These are phyloP conservation scores for Pelecanus crispus DNA, from an alignment of 2,113 vertebrate species.

Conservation along the genomic window DNA sequence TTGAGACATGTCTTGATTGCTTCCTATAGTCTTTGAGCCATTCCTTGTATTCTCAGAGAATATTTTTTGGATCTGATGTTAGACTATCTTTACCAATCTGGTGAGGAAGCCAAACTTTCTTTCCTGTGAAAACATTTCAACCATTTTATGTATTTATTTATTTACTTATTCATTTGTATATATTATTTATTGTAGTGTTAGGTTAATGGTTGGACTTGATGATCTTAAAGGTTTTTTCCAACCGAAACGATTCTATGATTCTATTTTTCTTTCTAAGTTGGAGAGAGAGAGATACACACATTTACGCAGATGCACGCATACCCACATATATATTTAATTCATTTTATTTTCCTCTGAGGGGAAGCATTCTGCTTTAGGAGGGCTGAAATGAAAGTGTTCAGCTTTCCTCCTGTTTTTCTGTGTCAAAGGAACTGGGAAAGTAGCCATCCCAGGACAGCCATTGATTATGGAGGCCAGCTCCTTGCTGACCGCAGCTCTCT, in stretches of 20 bases:
- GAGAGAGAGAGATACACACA: neutral
- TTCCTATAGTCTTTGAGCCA: neutral
- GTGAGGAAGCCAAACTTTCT: neutral
- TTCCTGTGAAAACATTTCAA: neutral
- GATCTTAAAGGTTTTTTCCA: too few relatives aligned
- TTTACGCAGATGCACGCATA: neutral
- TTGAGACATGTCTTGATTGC: neutral
- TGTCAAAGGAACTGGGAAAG: neutral
- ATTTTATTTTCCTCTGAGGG: neutral
- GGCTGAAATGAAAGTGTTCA: neutral
- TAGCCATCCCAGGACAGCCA: neutral
- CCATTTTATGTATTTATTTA: rapidly evolving
- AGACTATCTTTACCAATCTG: neutral
- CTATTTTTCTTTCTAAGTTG: neutral
- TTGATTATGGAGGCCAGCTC: neutral
- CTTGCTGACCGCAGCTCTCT: neutral
- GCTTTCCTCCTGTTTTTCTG: neutral
- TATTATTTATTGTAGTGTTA: too few relatives aligned
- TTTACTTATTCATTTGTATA: too few relatives aligned
- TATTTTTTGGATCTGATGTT: neutral
- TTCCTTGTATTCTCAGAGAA: neutral
- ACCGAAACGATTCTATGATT: too few relatives aligned
- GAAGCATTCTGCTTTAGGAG: neutral
- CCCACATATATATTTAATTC: neutral
- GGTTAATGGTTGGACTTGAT: too few relatives aligned